These are phyloP conservation scores for Sciurus carolinensis DNA, from an alignment of 2,797 vertebrate species.

Conservation along the genomic window DNA sequence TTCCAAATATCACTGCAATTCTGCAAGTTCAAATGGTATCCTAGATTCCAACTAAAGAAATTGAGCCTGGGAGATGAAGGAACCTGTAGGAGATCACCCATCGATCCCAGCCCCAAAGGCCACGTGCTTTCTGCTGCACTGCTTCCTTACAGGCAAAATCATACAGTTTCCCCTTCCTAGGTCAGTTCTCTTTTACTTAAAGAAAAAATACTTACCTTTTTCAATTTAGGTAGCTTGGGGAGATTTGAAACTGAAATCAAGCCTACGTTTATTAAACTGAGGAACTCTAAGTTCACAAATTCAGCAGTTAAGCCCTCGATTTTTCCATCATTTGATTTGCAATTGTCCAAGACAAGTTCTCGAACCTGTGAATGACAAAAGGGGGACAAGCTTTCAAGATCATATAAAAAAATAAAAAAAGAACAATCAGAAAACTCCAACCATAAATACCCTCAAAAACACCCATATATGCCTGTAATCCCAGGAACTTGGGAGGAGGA, in stretches of 20 bases:
- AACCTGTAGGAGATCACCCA: neutral
- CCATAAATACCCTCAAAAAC: conserved; percentile 32
- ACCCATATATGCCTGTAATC: neutral
- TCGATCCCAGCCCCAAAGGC: conserved; percentile 39
- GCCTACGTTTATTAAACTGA: conserved; percentile 97
- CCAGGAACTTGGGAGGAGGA: too few relatives aligned
- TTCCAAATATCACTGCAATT: conserved; percentile 42
- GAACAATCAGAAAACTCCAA: conserved; percentile 49
- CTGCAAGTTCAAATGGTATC: neutral
- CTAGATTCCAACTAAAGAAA: conserved; percentile 49
- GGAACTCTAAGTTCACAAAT: conserved; percentile 96
- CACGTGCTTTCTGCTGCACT: neutral
- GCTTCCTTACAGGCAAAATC: conserved; percentile 14
- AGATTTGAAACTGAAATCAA: conserved; percentile 95
- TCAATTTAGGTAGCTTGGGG: conserved; percentile 96
- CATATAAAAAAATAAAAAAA: neutral
- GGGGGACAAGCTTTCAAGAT: conserved; percentile 46
- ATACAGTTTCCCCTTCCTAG: neutral
- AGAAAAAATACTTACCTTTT: conserved; percentile 92
- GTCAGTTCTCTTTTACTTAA: conserved; percentile 20
- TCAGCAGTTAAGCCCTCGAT: conserved; percentile 95
- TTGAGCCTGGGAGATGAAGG: conserved; percentile 29
- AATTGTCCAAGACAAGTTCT: conserved; percentile 97
- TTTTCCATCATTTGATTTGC: conserved; percentile 95
- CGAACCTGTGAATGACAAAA: conserved; percentile 90